phyloP scores from a whole-genome alignment of 92 coral and sea anemone species.

The Montipora capitata region DNA sequence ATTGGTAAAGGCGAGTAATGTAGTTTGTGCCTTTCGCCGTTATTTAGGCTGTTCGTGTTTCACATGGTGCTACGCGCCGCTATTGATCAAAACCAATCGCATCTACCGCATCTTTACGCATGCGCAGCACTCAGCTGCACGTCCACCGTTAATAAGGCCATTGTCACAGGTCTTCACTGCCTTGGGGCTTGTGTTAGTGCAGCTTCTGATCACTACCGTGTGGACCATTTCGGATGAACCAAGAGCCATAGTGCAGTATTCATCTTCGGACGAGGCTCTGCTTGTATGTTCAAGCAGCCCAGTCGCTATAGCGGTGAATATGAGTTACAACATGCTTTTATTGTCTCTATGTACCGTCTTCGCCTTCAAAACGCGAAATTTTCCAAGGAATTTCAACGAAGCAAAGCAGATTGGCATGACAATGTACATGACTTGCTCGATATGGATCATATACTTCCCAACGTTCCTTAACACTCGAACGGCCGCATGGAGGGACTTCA shows the following conservation, averaged over 20 bases:
- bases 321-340: constrained; percentile 83
- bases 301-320: constrained; percentile 70
- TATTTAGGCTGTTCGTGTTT: constrained; percentile 77
- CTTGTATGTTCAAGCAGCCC: constrained; percentile 72
- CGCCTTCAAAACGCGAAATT: constrained; percentile 94
- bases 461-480: constrained; percentile 74
- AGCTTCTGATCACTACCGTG: constrained; percentile 82
- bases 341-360: constrained; percentile 88
- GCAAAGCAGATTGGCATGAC: constrained; percentile 97
- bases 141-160: constrained; percentile 91
- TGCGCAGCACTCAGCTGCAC: constrained; percentile 87
- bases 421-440: constrained; percentile 93
- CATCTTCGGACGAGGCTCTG: constrained; percentile 38
- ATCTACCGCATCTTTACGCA: constrained; percentile 93
- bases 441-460: constrained; percentile 93
- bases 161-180: constrained; percentile 87
- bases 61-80: constrained; percentile 91
- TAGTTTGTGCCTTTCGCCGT: constrained; percentile 78
- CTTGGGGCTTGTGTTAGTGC: constrained; percentile 84
- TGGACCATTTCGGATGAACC: constrained; percentile 92
- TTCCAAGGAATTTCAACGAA: constrained; percentile 98
- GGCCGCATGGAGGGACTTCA: constrained; percentile 68
- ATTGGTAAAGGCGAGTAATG: constrained; percentile 77
- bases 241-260: constrained; percentile 69
- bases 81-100: constrained; percentile 93